Evolutionary conservation across 1,140 invertebrate species (phyloP).

Genomic region (Chironomus striatipennis): DNA sequence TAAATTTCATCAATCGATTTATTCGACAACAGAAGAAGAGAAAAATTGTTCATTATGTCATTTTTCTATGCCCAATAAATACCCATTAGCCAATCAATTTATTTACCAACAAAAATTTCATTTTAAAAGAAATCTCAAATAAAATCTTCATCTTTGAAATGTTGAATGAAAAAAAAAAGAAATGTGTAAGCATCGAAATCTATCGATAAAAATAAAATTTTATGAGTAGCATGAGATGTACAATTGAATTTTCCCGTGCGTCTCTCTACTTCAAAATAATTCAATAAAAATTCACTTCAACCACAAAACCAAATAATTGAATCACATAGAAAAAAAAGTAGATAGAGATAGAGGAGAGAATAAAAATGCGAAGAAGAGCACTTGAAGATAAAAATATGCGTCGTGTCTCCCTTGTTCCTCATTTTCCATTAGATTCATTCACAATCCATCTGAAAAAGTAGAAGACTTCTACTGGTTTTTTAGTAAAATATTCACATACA

Average conservation of each 20-base stretch:
- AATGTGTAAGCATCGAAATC: no score
- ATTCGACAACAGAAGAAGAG: no score
- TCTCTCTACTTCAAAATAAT: not conserved
- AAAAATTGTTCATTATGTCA: no score
- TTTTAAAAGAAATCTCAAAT: no score
- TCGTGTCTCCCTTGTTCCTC: not conserved
- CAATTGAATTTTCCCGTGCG: constrained; percentile 5
- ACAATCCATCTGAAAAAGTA: not conserved
- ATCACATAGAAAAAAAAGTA: not conserved
- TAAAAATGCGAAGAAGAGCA: not conserved
- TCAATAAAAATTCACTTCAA: constrained; percentile 23
- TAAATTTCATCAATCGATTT: no score
- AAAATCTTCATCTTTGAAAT: no score
- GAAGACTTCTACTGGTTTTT: not conserved
- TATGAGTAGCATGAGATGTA: not conserved
- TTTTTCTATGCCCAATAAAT: no score
- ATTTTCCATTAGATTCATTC: constrained; percentile 14
- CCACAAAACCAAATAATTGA: constrained; percentile 15
- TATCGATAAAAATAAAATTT: no score
- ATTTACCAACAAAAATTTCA: no score
- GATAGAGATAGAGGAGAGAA: not conserved
- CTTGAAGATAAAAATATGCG: constrained; percentile 16
- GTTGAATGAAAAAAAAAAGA: no score
- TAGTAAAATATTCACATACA: constrained; percentile 22
- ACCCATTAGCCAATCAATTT: no score